Conservation (phyloP, 2,888 invertebrate species). For the Dicyrtomina minuta region DNA sequence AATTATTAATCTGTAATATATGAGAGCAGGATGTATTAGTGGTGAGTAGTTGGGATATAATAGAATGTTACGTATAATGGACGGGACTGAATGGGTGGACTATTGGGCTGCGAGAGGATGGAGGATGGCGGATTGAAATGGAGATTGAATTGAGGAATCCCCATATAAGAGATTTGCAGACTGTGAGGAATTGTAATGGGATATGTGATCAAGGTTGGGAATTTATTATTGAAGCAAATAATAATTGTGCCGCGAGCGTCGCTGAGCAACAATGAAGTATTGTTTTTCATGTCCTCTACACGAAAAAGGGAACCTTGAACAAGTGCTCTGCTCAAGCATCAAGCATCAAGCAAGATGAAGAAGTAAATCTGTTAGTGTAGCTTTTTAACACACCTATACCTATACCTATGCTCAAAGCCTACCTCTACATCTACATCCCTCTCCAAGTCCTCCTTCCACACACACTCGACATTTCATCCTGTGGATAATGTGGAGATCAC, state of each 20-base stretch:
- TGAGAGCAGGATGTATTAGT: too few relatives aligned
- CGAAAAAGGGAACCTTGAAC: constrained; percentile 21
- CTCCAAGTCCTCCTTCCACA: too few relatives aligned
- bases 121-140: neutral
- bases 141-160: neutral
- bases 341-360: too few relatives aligned
- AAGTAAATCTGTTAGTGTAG: neutral
- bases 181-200: neutral
- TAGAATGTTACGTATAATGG: too few relatives aligned
- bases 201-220: constrained; percentile 24
- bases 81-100: too few relatives aligned
- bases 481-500: too few relatives aligned
- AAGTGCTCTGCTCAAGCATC: constrained; percentile 19
- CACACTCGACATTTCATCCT: too few relatives aligned
- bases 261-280: constrained; percentile 27
- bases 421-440: too few relatives aligned
- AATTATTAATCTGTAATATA: too few relatives aligned
- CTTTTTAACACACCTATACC: neutral
- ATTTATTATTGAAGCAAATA: constrained; percentile 14
- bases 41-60: too few relatives aligned
- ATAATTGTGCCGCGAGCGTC: constrained; percentile 15
- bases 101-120: too few relatives aligned
- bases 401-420: too few relatives aligned
- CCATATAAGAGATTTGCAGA: neutral
- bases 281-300: constrained; percentile 22